A percentile compares a stretch with the other conserved stretches of the same genome.
Evolutionary conservation across 2,888 invertebrate genomes (phyloP).

Genomic region (Sympetrum striolatum): DNA sequence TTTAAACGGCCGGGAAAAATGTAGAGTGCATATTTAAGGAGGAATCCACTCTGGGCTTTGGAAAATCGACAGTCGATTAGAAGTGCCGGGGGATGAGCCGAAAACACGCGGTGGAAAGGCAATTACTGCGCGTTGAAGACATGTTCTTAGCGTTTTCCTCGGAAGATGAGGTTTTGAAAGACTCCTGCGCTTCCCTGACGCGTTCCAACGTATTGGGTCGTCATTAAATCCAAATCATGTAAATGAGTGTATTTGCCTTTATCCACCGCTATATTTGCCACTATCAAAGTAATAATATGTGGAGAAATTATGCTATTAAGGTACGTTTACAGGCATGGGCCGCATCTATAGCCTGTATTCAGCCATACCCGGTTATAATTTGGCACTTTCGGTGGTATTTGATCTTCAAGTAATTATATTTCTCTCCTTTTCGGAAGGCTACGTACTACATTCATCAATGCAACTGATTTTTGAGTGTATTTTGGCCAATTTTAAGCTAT

Average conservation of each 20-base stretch:
- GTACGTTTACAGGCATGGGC: not conserved
- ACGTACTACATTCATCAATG: too few relatives aligned
- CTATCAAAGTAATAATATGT: not conserved
- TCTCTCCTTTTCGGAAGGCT: too few relatives aligned
- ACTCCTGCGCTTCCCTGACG: not conserved
- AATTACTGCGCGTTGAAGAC: not conserved
- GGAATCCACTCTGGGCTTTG: not conserved
- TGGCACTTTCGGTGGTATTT: not conserved
- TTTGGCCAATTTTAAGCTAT: too few relatives aligned
- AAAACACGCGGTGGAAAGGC: not conserved
- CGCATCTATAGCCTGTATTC: not conserved
- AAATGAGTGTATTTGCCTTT: not conserved
- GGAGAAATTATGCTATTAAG: not conserved
- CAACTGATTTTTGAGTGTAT: too few relatives aligned
- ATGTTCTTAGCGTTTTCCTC: not conserved
- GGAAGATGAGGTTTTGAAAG: not conserved
- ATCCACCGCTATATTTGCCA: not conserved
- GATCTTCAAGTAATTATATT: not conserved
- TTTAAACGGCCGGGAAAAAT: not conserved
- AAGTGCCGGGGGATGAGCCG: not conserved
- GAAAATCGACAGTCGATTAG: not conserved
- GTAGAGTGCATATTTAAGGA: slow-evolving; percentile 11
- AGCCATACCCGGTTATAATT: not conserved
- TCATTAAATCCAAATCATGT: not conserved
- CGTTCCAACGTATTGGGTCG: not conserved